Conservation (phyloP, 2,797 vertebrate species). For the Vireo griseus region DNA sequence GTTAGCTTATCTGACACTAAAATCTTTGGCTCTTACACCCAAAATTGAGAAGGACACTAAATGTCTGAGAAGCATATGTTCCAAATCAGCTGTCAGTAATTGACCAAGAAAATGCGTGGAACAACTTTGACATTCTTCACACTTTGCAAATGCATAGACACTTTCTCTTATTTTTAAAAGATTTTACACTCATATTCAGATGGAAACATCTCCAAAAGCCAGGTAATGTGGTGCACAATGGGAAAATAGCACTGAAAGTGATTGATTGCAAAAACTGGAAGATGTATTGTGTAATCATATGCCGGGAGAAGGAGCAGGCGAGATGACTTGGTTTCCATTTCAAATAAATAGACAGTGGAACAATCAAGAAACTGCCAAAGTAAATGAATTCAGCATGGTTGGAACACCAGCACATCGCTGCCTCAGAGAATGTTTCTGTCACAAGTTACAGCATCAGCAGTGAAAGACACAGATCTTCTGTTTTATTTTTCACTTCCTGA, state of each 20-base stretch:
- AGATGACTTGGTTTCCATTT: slow-evolving; percentile 68
- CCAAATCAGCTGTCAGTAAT: slow-evolving; percentile 19
- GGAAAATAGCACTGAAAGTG: slow-evolving; percentile 39
- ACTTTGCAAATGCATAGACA: slow-evolving; percentile 2
- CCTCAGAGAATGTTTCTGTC: slow-evolving; percentile 44
- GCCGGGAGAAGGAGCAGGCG: slow-evolving; percentile 47
- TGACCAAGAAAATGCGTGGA: not conserved
- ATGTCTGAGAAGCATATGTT: slow-evolving; percentile 6
- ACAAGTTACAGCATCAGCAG: slow-evolving; percentile 47
- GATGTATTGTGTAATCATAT: slow-evolving; percentile 28
- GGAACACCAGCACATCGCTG: slow-evolving; percentile 32
- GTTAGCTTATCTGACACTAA: not conserved
- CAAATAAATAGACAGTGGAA: slow-evolving; percentile 71
- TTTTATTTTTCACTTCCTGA: slow-evolving; percentile 70
- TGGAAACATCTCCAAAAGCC: slow-evolving; percentile 31
- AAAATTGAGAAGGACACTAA: not conserved
- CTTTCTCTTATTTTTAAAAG: not conserved
- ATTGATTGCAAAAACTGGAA: slow-evolving; percentile 58
- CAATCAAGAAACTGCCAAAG: slow-evolving; percentile 71
- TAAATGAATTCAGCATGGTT: slow-evolving; percentile 73
- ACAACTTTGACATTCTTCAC: not conserved
- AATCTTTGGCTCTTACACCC: slow-evolving; percentile 7
- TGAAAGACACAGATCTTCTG: slow-evolving; percentile 65
- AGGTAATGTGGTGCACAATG: not conserved
- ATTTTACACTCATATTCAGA: not conserved